Evolutionary conservation across 2,113 vertebrate species (phyloP).

Genomic region (Cnemophilus loriae): DNA sequence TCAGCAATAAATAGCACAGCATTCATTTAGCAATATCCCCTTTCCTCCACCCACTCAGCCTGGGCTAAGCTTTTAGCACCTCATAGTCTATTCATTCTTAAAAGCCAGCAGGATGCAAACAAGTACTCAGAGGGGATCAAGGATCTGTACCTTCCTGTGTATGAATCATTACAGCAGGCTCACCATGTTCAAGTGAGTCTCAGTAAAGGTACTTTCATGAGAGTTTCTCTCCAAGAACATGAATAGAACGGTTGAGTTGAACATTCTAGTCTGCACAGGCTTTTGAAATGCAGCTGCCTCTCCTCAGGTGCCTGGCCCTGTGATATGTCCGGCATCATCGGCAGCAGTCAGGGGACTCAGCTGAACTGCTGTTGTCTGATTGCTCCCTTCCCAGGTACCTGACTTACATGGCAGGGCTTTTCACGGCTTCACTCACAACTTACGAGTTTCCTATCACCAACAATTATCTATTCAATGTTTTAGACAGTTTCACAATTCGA

Average conservation of each 20-base stretch:
- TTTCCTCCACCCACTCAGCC: background rate
- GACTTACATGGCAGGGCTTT: background rate
- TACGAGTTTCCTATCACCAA: background rate
- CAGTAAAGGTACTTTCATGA: background rate
- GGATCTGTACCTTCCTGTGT: background rate
- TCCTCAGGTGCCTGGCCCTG: background rate
- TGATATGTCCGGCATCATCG: fast-evolving
- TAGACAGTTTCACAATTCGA: background rate
- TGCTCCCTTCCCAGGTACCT: background rate
- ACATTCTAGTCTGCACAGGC: background rate
- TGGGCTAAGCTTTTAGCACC: background rate
- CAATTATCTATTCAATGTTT: background rate
- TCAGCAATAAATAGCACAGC: background rate
- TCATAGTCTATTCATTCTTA: background rate
- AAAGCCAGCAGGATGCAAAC: background rate
- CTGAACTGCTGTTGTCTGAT: background rate
- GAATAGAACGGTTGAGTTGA: background rate
- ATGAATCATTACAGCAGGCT: background rate
- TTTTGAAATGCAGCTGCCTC: background rate
- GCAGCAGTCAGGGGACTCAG: background rate
- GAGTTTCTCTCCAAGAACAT: background rate
- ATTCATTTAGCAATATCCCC: background rate
- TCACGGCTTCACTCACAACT: background rate
- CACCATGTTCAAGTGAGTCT: background rate
- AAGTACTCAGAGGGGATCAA: background rate